Evolutionary conservation across 2,113 vertebrate genomes (phyloP).

Genomic region (Phaetusa simplex): DNA sequence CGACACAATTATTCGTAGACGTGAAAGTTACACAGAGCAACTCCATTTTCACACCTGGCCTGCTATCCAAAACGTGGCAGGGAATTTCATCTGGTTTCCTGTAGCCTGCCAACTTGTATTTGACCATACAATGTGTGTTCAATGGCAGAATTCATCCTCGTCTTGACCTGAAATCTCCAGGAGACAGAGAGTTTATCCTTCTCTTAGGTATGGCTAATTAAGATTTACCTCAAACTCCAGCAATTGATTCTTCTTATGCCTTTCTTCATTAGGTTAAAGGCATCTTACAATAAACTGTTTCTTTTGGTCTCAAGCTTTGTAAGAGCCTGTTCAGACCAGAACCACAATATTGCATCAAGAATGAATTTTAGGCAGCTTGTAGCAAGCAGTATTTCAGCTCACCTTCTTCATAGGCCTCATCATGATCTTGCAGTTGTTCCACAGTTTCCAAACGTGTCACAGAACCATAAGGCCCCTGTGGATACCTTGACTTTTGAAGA

Average conservation of each 20-base stretch:
- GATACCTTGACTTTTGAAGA: constrained; percentile 60
- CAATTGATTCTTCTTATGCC: not conserved
- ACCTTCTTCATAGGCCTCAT: constrained; percentile 87
- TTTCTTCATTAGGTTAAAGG: not conserved
- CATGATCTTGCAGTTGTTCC: constrained; percentile 79
- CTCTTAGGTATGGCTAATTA: not conserved
- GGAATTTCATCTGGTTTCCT: not conserved
- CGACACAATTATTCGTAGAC: not conserved
- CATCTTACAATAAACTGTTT: not conserved
- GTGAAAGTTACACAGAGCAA: not conserved
- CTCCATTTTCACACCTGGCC: not conserved
- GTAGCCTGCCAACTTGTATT: not conserved
- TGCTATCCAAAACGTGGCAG: not conserved
- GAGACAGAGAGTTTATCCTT: not conserved
- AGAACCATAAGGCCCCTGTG: constrained; percentile 1
- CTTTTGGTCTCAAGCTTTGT: not conserved
- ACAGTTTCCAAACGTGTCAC: constrained; percentile 65
- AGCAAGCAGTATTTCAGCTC: not conserved
- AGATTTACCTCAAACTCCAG: not conserved
- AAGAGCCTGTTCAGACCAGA: not conserved
- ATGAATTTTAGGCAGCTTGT: not conserved
- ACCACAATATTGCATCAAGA: not conserved
- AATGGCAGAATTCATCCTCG: not conserved
- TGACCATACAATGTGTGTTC: not conserved
- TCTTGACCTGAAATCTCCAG: not conserved